Evolutionary conservation across 1,140 invertebrate genomes (phyloP), one percentile per base, ranked within the genome.

Genomic region (Dermatophagoides farinae): DNA sequence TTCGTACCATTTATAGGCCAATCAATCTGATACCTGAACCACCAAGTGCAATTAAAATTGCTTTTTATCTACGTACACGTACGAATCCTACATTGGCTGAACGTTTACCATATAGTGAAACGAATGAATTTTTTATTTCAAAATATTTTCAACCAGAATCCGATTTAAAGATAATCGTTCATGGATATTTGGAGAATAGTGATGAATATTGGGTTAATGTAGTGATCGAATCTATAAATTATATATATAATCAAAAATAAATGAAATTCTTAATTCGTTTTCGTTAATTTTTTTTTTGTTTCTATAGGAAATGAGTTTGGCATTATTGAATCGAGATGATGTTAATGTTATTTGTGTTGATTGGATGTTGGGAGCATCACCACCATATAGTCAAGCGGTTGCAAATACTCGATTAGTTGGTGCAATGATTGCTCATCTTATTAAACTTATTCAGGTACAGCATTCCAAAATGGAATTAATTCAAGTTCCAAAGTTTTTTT

Each of bases 371-470:
- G 88, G 86, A 0, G 84, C 86, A 0, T 79, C 80, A 57, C 87
- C 87, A 0, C 87, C 87, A 0, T 92, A 92, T 67, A 82, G 84
- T 0, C 87, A 91, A 71, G 87, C 87, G 0, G 86, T 87, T 1
- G 86, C 86, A 0, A 91, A 92, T 68, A 87, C 86, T n/a, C 76
- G 87, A 55, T 72, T 92, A 1, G 81, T 90, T 11, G 88, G 85
- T 0, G 79, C 79, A 0, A 85, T 89, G 68, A 80, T 84, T 0
- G 85, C 85, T 0, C 78, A 86, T 71, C 72, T 91, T 16, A 70
- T 78, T n/a, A 65, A 71, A 44, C 59, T 70, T 12, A 60, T 78
- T 69, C 75, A 71, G 70, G 78, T 80, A 68, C 69, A 14, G 5
- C 9, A 37, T 47, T 25, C 6, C 1, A 52, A n/a, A n/a, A 20